Percentiles rank a stretch among this genome's conserved stretches.
Conservation (phyloP, 2,888 invertebrate genomes). For the Ctena decussata region DNA sequence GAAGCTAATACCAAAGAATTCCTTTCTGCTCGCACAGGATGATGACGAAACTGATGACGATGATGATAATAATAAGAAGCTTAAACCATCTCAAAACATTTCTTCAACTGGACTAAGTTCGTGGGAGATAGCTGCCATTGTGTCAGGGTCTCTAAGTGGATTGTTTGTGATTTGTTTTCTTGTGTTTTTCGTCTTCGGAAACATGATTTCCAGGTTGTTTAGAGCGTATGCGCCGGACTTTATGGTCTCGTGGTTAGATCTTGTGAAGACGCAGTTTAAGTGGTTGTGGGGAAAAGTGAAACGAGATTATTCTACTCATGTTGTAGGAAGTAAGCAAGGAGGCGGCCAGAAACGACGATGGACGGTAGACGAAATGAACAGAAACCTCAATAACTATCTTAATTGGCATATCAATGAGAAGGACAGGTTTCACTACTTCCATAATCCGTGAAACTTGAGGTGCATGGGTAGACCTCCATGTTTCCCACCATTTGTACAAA, state of each 20-base stretch:
- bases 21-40: constrained; percentile 62
- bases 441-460: no score
- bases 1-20: constrained; percentile 64
- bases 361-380: constrained; percentile 34
- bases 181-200: constrained; percentile 50
- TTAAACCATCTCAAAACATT: background rate
- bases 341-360: background rate
- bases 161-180: constrained; percentile 24
- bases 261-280: constrained; percentile 41
- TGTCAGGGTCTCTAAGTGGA: constrained; percentile 17
- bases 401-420: constrained; percentile 30
- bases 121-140: constrained; percentile 49
- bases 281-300: constrained; percentile 51
- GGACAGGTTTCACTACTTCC: background rate
- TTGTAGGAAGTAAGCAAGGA: constrained; percentile 50
- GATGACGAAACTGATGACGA: constrained; percentile 20
- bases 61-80: background rate
- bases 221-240: constrained; percentile 49
- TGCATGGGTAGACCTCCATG: no score
- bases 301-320: constrained; percentile 48
- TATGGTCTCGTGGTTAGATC: constrained; percentile 48
- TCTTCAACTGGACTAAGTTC: background rate
- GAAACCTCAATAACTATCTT: constrained; percentile 59
- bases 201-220: constrained; percentile 38
- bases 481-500: no score